Evolutionary conservation across 2,888 invertebrate genomes (phyloP).

Genomic region (Neocrepidodera transversa): DNA sequence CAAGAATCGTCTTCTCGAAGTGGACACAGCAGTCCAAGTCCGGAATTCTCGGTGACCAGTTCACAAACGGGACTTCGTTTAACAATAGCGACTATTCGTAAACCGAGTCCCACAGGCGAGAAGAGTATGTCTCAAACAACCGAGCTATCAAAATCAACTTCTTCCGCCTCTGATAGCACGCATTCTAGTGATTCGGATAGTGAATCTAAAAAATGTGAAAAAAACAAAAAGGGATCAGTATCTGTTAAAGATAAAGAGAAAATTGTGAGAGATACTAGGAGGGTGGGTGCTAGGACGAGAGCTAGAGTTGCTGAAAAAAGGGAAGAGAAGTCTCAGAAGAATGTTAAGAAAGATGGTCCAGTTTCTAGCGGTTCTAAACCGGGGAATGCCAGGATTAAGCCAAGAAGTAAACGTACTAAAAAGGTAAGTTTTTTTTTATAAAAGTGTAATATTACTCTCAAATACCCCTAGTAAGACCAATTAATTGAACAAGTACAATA

Average conservation of each 20-base stretch:
- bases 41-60: conserved; percentile 69
- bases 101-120: conserved; percentile 58
- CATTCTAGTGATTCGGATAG: conserved; percentile 61
- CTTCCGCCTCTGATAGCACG: conserved; percentile 62
- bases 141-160: conserved; percentile 56
- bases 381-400: conserved; percentile 45
- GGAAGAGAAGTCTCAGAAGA: conserved; percentile 36
- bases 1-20: conserved; percentile 56
- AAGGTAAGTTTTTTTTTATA: conserved; percentile 48
- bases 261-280: conserved; percentile 36
- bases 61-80: conserved; percentile 67
- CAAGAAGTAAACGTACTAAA: conserved; percentile 43
- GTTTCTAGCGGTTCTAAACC: conserved; percentile 56
- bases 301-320: conserved; percentile 58
- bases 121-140: conserved; percentile 57
- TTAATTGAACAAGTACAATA: too few relatives aligned
- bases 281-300: conserved; percentile 52
- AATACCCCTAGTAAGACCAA: too few relatives aligned
- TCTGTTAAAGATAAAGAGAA: conserved; percentile 27
- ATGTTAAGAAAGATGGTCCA: conserved; percentile 37
- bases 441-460: too few relatives aligned
- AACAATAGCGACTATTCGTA: conserved; percentile 68
- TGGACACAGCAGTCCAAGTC: conserved; percentile 47
- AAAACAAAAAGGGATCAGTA: conserved; percentile 11
- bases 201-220: conserved; percentile 38